Base-by-base conservation (phyloP, 2,113 vertebrate genomes). In the Gallinago paraguaiae region DNA sequence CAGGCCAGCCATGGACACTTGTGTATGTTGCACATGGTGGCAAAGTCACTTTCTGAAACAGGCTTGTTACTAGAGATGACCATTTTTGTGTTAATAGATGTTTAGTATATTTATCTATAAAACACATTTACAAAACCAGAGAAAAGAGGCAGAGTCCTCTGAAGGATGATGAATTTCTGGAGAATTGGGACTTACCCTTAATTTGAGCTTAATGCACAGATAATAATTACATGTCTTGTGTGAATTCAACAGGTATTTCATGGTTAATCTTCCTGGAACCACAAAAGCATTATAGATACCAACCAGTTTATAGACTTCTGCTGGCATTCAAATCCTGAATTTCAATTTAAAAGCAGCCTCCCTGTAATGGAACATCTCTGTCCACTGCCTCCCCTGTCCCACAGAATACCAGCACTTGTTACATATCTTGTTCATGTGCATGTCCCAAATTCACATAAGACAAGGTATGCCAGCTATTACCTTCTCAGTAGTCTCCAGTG, bases 41-140 rank as follows among this genome's bases (percentile, higher is more conserved):
- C 77, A 63, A 46, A 74, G 22, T 23, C 57, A 39, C 41, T 61
- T 92, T 75, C 84, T 71, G 51, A 46, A 92, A 74, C n/a, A n/a
- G 72, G 35, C 64, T 77, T 28, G 22, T 86, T 67, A 74, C 60
- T 37, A 78, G 72, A 70, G 68, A 67, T 78, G 41, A 61, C 72
- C 30, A 28, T 60, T 80, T 85, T 30, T 60, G 35, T 56, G 14
- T 56, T 56, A 69, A 71, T n/a, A 59, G 57, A 43, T 54, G 54
- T 76, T 80, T 85, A 81, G 78, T 85, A 48, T 53, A 80, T 74
- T 78, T 86, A 86, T 92, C 51, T 77, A 45, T 81, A 61, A 95
- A 86, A 80, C 23, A 50, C 17, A 41, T 70, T 74, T 59, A 78
- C 20, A 71, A 65, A 86, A 82, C 39, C 23, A 30, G 59, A 82